Conservation (phyloP, 2,888 invertebrate genomes). For the Pardosa pseudoannulata region DNA sequence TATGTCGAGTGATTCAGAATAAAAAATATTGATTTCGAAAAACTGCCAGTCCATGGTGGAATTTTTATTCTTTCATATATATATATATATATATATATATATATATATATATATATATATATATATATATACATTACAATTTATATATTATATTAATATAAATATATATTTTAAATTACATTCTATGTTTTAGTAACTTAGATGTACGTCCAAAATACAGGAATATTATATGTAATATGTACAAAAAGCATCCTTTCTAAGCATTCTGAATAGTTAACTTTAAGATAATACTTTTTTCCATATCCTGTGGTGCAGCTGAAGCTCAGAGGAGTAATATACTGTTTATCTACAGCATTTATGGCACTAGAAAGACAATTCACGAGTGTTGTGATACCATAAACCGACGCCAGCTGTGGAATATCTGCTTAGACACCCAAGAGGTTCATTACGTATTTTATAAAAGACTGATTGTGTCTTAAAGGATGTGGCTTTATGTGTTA, state of each 20-base stretch:
- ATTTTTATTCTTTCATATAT: constrained; percentile 38
- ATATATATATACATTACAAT: no score
- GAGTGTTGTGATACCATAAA: constrained; percentile 56
- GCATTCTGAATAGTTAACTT: constrained; percentile 57
- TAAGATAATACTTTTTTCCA: constrained; percentile 39
- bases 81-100: no score
- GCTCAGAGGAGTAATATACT: constrained; percentile 43
- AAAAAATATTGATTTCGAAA: constrained; percentile 60
- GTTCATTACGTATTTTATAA: constrained; percentile 34
- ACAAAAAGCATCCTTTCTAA: no score
- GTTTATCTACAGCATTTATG: constrained; percentile 63
- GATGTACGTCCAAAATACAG: no score
- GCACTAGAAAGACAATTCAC: constrained; percentile 58
- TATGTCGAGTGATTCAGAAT: constrained; percentile 61
- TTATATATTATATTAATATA: not conserved
- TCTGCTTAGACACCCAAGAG: constrained; percentile 1
- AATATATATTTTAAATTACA: no score
- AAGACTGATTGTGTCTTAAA: constrained; percentile 38
- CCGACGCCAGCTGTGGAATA: constrained; percentile 37
- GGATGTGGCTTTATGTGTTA: no score
- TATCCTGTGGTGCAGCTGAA: constrained; percentile 19
- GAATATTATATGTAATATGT: no score
- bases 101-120: no score
- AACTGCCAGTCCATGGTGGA: constrained; percentile 47
- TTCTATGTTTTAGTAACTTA: no score